A percentile compares a stretch with the other conserved stretches of the same genome.
phyloP scores from a whole-genome alignment of 2,888 invertebrate genomes.

The Steinernema carpocapsae region DNA sequence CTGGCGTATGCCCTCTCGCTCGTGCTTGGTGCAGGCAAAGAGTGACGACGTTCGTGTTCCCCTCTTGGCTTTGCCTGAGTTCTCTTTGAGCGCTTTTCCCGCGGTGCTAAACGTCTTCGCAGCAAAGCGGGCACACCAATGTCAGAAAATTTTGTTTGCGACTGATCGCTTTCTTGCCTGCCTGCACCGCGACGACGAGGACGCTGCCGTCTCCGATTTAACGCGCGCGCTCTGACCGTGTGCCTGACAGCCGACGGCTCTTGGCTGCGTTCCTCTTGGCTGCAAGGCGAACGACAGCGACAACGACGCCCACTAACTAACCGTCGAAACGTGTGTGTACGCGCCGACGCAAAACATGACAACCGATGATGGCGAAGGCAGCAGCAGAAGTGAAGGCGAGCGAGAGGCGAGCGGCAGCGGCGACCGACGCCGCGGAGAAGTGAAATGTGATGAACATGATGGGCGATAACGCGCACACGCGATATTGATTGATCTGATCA shows the following conservation, averaged over 20 bases:
- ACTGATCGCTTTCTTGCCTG: neutral
- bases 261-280: neutral
- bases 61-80: neutral
- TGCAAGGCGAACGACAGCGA: neutral
- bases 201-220: neutral
- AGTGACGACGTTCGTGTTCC: neutral
- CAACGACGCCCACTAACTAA: slow-evolving; percentile 9
- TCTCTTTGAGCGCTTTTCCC: neutral
- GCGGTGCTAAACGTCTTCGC: neutral
- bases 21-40: too few relatives aligned
- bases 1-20: too few relatives aligned
- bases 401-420: slow-evolving; percentile 2
- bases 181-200: neutral
- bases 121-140: neutral
- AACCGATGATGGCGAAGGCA: neutral
- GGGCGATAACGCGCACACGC: neutral
- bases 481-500: neutral
- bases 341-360: slow-evolving; percentile 26
- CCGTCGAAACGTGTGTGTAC: slow-evolving; percentile 1
- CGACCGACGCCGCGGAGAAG: neutral
- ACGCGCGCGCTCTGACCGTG: neutral
- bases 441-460: neutral
- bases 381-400: neutral
- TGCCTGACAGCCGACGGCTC: neutral
- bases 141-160: slow-evolving; percentile 21